phyloP scores from a whole-genome alignment of 1,140 invertebrate species.

The Leucophenga varia region DNA sequence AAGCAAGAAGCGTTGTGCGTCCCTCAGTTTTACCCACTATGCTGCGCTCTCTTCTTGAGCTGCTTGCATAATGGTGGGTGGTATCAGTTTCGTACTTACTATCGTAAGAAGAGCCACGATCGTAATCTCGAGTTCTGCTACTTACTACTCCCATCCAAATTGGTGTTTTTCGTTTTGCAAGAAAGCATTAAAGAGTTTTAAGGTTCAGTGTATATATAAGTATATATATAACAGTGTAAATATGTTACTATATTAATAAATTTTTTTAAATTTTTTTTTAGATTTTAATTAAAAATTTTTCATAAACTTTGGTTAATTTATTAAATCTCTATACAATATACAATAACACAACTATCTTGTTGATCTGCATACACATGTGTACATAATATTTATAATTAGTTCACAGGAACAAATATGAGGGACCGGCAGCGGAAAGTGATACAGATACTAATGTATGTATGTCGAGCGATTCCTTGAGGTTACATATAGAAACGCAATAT shows the following conservation, averaged over 20 bases:
- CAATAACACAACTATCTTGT: no score
- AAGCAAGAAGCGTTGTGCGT: slow-evolving; percentile 27
- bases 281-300: not conserved
- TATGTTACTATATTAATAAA: not conserved
- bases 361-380: no score
- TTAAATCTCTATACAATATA: no score
- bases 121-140: slow-evolving; percentile 34
- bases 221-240: not conserved
- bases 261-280: not conserved
- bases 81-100: slow-evolving; percentile 37
- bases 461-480: no score
- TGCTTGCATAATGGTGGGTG: slow-evolving; percentile 32
- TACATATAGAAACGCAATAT: no score
- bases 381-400: no score
- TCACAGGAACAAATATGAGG: no score
- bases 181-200: no score
- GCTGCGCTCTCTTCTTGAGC: slow-evolving; percentile 33
- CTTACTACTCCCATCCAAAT: slow-evolving; percentile 11
- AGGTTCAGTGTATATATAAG: not conserved
- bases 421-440: no score
- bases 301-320: not conserved
- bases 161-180: not conserved
- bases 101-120: slow-evolving; percentile 45
- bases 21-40: slow-evolving; percentile 33
- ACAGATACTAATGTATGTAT: no score